phyloP scores from a whole-genome alignment of 1,140 invertebrate genomes.

The Agrilus planipennis region DNA sequence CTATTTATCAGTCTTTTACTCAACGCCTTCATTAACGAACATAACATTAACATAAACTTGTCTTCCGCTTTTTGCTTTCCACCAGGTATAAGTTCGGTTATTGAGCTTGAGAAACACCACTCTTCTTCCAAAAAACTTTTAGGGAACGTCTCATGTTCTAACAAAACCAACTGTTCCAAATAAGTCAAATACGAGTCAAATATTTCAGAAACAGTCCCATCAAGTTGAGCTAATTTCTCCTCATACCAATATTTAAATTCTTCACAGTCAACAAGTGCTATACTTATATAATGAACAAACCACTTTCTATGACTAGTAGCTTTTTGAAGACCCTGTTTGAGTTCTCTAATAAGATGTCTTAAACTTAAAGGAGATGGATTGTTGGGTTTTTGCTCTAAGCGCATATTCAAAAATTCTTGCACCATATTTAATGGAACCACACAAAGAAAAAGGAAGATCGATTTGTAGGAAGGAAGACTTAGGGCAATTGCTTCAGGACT shows the following conservation, averaged over 20 bases:
- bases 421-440: constrained; percentile 74
- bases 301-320: constrained; percentile 65
- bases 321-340: constrained; percentile 72
- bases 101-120: constrained; percentile 61
- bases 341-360: constrained; percentile 74
- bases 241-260: constrained; percentile 36
- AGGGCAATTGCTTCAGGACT: constrained; percentile 60
- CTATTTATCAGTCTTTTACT: constrained; percentile 38
- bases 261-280: constrained; percentile 45
- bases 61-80: constrained; percentile 53
- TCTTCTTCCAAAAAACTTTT: constrained; percentile 72
- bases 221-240: constrained; percentile 58
- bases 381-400: constrained; percentile 70
- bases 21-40: constrained; percentile 38
- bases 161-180: constrained; percentile 57
- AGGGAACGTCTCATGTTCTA: constrained; percentile 55
- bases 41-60: constrained; percentile 50
- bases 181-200: constrained; percentile 60
- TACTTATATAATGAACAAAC: constrained; percentile 55
- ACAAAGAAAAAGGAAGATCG: constrained; percentile 73
- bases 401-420: constrained; percentile 74
- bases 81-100: constrained; percentile 55
- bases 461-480: constrained; percentile 69
- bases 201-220: constrained; percentile 62
- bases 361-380: constrained; percentile 77